Evolutionary conservation across 35 echinoderm and acorn worm species (phyloP), one percentile per base, ranked within the genome.

Genomic region (Acanthaster planci): DNA sequence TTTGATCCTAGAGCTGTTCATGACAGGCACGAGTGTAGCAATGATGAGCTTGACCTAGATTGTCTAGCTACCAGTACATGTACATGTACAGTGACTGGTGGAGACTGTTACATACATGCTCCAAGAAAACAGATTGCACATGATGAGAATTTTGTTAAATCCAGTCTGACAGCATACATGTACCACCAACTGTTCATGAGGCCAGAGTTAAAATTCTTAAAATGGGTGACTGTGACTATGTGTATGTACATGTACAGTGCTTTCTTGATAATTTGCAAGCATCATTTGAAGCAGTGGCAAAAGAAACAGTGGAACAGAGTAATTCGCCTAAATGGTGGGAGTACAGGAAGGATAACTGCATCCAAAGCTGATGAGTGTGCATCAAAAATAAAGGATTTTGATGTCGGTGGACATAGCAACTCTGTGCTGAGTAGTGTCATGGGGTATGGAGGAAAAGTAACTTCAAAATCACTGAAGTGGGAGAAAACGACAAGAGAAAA

Each of bases 251-350:
- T 55, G 52, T 55, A 55, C 52, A 55, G 21, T 55, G 52, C 52
- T 55, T 55, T 55, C 52, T 14, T 55, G 0, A 21, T 55, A 55
- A 55, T 21, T 55, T 55, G 52, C 52, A 55, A 0, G 52, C 52
- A 55, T 21, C 52, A 21, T 55, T 55, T 55, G 52, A 55, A 55
- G 52, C 52, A 55, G 52, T 55, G 52, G 52, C 52, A 10, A 21
- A 55, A 55, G 52, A 55, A 55, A 55, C 52, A 55, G 52, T 55
- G 52, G 21, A 55, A 55, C 52, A 55, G 52, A 55, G 52, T 55
- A 55, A 55, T 0, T 55, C 52, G 21, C 52, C 52, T 14, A 55
- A 55, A 55, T 55, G 52, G 52, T 55, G 52, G 52, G 21, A 55
- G 10, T 55, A 55, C 52, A 55, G 52, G 52, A 55, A 55, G 52